Conservation (phyloP, 92 coral and sea anemone species). For the Palythoa caribaeorum region DNA sequence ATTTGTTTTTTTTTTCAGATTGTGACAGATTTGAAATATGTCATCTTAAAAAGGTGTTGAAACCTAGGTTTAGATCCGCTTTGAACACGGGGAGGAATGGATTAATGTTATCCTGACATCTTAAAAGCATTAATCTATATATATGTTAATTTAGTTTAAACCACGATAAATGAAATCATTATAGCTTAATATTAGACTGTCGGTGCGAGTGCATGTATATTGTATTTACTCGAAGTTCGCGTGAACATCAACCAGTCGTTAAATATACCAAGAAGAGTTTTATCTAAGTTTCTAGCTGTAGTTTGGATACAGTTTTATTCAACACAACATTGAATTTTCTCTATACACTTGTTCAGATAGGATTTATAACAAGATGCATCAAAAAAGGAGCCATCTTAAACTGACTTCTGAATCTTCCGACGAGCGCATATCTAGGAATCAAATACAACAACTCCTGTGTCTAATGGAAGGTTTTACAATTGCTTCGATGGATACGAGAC, state of each 20-base stretch:
- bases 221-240: neutral
- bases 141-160: neutral
- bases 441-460: slow-evolving; percentile 67
- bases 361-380: slow-evolving; percentile 24
- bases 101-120: slow-evolving; percentile 3
- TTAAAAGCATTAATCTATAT: neutral
- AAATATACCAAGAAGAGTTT: neutral
- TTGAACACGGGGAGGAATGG: neutral
- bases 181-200: neutral
- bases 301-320: neutral
- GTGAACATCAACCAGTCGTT: neutral
- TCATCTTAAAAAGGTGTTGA: neutral
- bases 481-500: slow-evolving; percentile 59
- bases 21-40: neutral
- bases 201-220: neutral
- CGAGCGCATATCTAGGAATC: slow-evolving; percentile 35
- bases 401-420: neutral
- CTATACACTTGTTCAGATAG: too few species aligned
- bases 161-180: neutral
- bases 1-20: neutral
- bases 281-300: neutral
- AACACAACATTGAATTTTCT: too few species aligned
- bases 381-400: slow-evolving; percentile 7
- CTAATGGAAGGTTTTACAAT: slow-evolving; percentile 70
- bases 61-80: neutral